Evolutionary conservation across 2,113 vertebrate species (phyloP).

Genomic region (Aleadryas rufinucha): DNA sequence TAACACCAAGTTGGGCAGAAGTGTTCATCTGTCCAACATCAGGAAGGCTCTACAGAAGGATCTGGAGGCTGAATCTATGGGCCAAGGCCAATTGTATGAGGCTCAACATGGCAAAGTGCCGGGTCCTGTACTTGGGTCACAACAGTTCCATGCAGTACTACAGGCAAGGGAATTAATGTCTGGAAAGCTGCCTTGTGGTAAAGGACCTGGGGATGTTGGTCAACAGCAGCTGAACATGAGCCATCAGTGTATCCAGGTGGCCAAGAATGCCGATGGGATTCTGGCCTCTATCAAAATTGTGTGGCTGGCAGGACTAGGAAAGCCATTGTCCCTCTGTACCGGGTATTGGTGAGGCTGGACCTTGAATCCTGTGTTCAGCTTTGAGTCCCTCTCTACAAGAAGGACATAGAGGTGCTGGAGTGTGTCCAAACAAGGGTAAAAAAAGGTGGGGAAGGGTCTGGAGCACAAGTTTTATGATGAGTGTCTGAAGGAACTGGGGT

Average conservation of each 20-base stretch:
- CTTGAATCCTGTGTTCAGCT: background rate
- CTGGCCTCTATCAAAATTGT: too few species aligned
- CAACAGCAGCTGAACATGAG: background rate
- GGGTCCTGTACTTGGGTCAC: fast-evolving
- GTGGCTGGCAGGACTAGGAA: background rate
- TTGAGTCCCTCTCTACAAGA: background rate
- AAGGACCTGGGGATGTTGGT: background rate
- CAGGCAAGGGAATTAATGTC: background rate
- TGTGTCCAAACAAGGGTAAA: background rate
- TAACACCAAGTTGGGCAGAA: background rate
- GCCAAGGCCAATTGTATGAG: background rate
- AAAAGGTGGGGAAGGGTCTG: background rate
- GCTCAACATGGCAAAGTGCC: background rate
- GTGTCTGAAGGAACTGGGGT: background rate
- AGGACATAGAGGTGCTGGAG: background rate
- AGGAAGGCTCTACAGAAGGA: background rate
- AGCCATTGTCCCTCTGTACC: fast-evolving
- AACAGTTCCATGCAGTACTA: background rate
- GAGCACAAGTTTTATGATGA: background rate
- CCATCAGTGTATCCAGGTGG: background rate
- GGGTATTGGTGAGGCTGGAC: background rate
- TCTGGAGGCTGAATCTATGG: background rate
- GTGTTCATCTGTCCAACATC: background rate
- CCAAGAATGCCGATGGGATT: background rate
- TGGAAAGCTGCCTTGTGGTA: background rate